Evolutionary conservation across 2,113 vertebrate genomes (phyloP).

Genomic region (Probosciger aterrimus): DNA sequence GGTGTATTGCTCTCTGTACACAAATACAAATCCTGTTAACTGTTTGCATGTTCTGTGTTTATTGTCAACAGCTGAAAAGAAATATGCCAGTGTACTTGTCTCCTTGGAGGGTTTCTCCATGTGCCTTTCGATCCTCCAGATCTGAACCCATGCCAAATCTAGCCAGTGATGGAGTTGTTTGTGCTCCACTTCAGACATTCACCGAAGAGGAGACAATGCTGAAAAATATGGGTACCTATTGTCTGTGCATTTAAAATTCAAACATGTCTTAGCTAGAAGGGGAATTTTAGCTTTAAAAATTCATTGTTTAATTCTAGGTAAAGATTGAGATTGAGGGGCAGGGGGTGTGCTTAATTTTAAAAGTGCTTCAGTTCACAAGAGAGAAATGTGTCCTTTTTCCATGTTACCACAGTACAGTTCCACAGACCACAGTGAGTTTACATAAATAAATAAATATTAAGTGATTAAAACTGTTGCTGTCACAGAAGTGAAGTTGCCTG

Average conservation of each 20-base stretch:
- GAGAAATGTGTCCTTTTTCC: not conserved
- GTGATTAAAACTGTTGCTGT: not conserved
- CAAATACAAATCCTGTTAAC: not conserved
- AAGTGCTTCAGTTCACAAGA: not conserved
- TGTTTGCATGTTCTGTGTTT: not conserved
- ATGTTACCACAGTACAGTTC: not conserved
- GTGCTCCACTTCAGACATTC: conserved; percentile 81
- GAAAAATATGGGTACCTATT: conserved; percentile 80
- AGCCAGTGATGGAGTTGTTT: not conserved
- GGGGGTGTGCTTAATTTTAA: not conserved
- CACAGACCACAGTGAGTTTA: not conserved
- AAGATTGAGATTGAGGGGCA: not conserved
- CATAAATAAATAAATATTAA: not conserved
- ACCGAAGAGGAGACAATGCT: conserved; percentile 90
- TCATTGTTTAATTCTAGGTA: not conserved
- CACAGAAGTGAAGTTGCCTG: not conserved
- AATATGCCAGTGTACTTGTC: conserved; percentile 36
- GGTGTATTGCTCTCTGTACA: not conserved
- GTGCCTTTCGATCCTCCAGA: conserved; percentile 65
- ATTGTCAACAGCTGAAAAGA: conserved; percentile 68
- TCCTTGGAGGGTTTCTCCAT: conserved; percentile 61
- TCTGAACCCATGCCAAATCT: conserved; percentile 40
- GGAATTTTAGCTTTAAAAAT: not conserved
- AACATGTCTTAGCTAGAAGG: not conserved
- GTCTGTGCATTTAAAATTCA: not conserved